Base-by-base conservation (phyloP, 2,113 vertebrate species). In the Antechinus stuartii region DNA sequence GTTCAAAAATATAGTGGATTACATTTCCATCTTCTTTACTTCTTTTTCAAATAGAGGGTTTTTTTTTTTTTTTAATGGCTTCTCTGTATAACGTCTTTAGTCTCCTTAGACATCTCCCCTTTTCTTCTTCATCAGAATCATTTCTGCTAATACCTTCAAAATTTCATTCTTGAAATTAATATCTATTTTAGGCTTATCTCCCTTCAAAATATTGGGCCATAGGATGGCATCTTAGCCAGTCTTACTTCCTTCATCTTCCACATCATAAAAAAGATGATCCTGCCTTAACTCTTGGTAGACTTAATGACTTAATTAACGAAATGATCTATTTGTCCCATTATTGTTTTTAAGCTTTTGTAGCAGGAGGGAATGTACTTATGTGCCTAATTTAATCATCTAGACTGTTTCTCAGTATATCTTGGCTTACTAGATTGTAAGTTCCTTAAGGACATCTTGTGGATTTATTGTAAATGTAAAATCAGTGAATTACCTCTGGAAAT, bases 391-490 rank as follows among this genome's bases (percentile, higher is more conserved):
- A 93, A 90, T 96, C 94, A 84, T 92, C 25, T 84, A 95, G 94
- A 47, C 92, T 96, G 92, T 92, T 89, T 76, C 92, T 93, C 94
- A 27, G 35, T 30, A 54, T 91, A 52, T 89, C 91, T 96, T 96
- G 61, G 30, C 61, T 76, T n/a, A n/a, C 61, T 76, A 94, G 95
- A 94, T 95, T 93, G 61, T 95, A 27, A 8, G 2, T 54, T 96
- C 19, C 92, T 89, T 27, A 95, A 91, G 23, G 92, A 5, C n/a
- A 93, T n/a, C 92, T 61, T 93, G 57, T 53, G 96, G 56, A 42
- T 95, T 91, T 95, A 94, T 94, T 24, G 90, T 94, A n/a, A 91
- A 54, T 91, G 90, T 93, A 93, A 93, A 95, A 92, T 54, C 96
- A 93, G 93, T 95, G 52, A 97, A 92, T 91, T 2, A 55, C 91